These are phyloP conservation scores for Setipinna tenuifilis DNA, from an alignment of 2,797 vertebrate genomes.

Conservation along the genomic window DNA sequence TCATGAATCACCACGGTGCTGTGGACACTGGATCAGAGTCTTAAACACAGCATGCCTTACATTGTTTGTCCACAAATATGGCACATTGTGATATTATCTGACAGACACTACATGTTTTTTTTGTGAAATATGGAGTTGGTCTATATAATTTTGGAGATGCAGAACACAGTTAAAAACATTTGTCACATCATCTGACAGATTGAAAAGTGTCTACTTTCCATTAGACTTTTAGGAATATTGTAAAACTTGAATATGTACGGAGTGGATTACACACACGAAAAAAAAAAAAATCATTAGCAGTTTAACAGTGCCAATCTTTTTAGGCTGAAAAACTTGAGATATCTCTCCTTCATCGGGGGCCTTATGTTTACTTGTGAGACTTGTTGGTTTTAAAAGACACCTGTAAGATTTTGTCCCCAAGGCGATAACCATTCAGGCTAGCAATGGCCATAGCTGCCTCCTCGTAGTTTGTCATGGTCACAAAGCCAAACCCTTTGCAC, in stretches of 20 bases:
- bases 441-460: conserved; percentile 99
- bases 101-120: conserved; percentile 64
- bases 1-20: not conserved
- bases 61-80: conserved; percentile 60
- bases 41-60: conserved; percentile 48
- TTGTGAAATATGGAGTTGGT: conserved; percentile 81
- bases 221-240: conserved; percentile 85
- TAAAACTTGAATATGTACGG: conserved; percentile 83
- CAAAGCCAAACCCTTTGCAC: conserved; percentile 99
- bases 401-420: conserved; percentile 99
- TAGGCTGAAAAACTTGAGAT: conserved; percentile 54
- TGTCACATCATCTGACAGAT: conserved; percentile 85
- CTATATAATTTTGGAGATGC: conserved; percentile 76
- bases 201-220: conserved; percentile 76
- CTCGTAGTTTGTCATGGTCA: conserved; percentile 99
- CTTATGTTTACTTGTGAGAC: conserved; percentile 91
- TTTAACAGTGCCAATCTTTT: conserved; percentile 58
- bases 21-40: conserved; percentile 30
- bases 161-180: conserved; percentile 83
- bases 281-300: conserved; percentile 63
- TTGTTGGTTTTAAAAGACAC: conserved; percentile 99
- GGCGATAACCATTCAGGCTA: conserved; percentile 97
- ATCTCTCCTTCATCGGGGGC: conserved; percentile 34
- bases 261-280: conserved; percentile 82
- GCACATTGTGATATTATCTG: conserved; percentile 61